Base-by-base conservation (phyloP, 1,140 invertebrate species). In the Diorhabda elongata region DNA sequence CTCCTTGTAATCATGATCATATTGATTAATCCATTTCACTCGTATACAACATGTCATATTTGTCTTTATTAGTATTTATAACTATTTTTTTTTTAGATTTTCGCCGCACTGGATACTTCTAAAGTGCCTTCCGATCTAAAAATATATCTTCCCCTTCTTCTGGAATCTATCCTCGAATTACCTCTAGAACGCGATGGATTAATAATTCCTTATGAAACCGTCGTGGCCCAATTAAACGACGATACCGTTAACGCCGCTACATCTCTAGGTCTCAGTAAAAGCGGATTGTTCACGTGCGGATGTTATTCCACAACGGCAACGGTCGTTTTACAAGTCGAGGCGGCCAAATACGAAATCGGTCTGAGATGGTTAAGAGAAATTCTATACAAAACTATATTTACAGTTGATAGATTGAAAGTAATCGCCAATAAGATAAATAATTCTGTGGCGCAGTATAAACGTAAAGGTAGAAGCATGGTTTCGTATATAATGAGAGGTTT, bases 341-440 rank as follows among this genome's bases (percentile, higher is more conserved):
- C 89, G 7, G 82, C 85, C 52, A 91, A 94, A 75, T 96, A 93
- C 78, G 83, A 86, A 4, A 86, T 86, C 75, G 90, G 91, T 1
- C 86, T 96, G 2, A 82, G 88, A 61, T 94, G 92, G 88, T 79
- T 95, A 8, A 85, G 88, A 73, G 90, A 94, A 73, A 80, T 96
- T 2, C 79, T 96, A 6, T 92, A 89, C 73, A 77, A 88, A 3
- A 87, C 89, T 8, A 84, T 88, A 69, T 88, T 96, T 66, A 90
- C 86, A 4, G 83, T 85, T 41, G 90, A 94, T 57, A 85, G 93
- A 75, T 78, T 95, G 4, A 87, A 89, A 76, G 89, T 94, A 7
- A 88, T 92, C 65, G 87, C 89, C 3, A 86, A 88, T 63, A 93
- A 93, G 81, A 85, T 92, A 76, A 81, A 89, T 47, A 93, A 93